Base-by-base conservation (phyloP, 2,797 vertebrate species). In the Xiphorhynchus erythropygius region DNA sequence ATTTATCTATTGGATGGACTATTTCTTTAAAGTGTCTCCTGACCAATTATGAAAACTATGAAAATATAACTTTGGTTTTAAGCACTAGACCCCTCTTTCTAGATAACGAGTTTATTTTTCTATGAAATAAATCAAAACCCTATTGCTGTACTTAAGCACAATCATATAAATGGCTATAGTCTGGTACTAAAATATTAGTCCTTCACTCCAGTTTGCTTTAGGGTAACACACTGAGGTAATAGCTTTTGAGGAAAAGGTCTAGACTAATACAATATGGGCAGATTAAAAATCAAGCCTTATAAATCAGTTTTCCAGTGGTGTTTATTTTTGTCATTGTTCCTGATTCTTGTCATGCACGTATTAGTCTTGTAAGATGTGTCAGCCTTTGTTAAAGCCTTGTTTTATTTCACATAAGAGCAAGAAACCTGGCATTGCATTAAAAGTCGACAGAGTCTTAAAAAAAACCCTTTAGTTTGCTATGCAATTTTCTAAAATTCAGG, bases 261-360 rank as follows among this genome's bases (percentile, higher is more conserved):
- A 60, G 50, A 68, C 19, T 84, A 64, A 56, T 64, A 79, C 3
- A 32, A 41, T 68, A 89, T 76, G 37, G 18, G 17, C 39, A 77
- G 39, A 68, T 83, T 76, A 85, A 87, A 87, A 89, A 85, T 50
- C 39, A 68, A 42, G 27, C 13, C 27, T 39, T 47, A 87, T 62
- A 86, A 84, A 79, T 56, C 49, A 86, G 35, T 57, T 94, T 93
- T 77, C 19, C 39, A 70, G 24, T 27, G 7, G 27, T 65, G 28
- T 50, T 89, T 95, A 83, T 90, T 96, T 91, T 90, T 82, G 25
- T 68, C 52, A 39, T 56, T 84, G 24, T 39, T 88, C 27, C 67
- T 19, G 10, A 60, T 87, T 59, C 37, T 64, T 64, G 39, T 87
- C 70, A 87, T 87, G 70, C 50, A 89, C 84, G 59, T 63, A 74